Conservation (phyloP, 1,140 invertebrate genomes). For the Sycophila sp. region DNA sequence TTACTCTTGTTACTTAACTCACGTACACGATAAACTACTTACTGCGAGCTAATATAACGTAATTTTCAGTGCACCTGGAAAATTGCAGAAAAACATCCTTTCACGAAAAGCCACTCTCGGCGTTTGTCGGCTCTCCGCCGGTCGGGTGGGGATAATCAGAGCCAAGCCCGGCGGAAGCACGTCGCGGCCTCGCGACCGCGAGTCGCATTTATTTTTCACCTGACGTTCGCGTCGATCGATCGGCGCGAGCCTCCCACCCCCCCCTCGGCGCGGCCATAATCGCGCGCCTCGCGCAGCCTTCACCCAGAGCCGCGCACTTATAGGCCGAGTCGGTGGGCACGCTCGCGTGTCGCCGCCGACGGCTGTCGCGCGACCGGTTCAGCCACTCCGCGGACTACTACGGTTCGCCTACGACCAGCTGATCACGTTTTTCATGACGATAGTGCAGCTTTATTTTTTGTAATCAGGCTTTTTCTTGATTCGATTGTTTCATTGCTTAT, state of each 20-base stretch:
- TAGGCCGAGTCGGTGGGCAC: too few relatives aligned
- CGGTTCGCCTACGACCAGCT: too few relatives aligned
- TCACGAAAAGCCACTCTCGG: background rate
- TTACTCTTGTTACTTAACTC: too few relatives aligned
- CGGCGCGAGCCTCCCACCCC: background rate
- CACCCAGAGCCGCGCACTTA: constrained; percentile 5
- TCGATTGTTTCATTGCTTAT: too few relatives aligned
- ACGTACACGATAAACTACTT: too few relatives aligned
- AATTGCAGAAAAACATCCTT: too few relatives aligned
- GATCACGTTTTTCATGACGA: too few relatives aligned
- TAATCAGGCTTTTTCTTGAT: too few relatives aligned
- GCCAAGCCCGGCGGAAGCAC: background rate
- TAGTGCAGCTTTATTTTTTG: too few relatives aligned
- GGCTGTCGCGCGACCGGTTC: background rate
- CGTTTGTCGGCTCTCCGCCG: background rate
- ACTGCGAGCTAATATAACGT: too few relatives aligned
- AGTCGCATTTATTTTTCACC: background rate
- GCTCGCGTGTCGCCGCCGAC: background rate
- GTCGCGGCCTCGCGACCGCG: background rate
- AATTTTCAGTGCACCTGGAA: too few relatives aligned
- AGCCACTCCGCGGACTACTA: too few relatives aligned
- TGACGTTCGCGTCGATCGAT: background rate
- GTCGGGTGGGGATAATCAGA: background rate
- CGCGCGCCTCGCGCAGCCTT: background rate
- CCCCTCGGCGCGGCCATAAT: background rate